Evolutionary conservation across 2,888 invertebrate species (phyloP).

Genomic region (Aleiodes testaceus): DNA sequence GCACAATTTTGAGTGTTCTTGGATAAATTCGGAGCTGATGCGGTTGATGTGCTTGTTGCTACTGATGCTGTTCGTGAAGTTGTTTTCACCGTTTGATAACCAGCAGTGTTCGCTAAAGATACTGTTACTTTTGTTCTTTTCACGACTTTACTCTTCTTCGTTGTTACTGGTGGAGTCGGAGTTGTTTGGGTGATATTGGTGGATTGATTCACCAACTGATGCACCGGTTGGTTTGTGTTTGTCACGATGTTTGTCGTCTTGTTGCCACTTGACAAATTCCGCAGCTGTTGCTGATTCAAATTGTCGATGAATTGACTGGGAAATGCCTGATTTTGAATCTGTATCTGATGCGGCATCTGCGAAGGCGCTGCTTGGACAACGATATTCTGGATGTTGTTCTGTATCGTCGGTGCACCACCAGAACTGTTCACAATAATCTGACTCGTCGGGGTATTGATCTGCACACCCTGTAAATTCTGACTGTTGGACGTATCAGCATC

Average conservation of each 20-base stretch:
- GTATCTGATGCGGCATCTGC: slow-evolving; percentile 71
- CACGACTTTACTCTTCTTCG: slow-evolving; percentile 67
- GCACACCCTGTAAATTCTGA: slow-evolving; percentile 69
- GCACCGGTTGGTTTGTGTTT: slow-evolving; percentile 1
- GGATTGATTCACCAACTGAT: slow-evolving; percentile 35
- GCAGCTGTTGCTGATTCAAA: slow-evolving; percentile 70
- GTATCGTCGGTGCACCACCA: slow-evolving; percentile 71
- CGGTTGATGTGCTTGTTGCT: slow-evolving; percentile 17
- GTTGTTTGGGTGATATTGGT: slow-evolving; percentile 29
- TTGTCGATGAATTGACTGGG: slow-evolving; percentile 71
- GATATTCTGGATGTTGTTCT: slow-evolving; percentile 71
- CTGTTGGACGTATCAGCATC: slow-evolving; percentile 65
- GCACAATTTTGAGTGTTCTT: slow-evolving; percentile 48
- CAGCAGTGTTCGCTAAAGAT: slow-evolving; percentile 58
- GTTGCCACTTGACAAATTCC: slow-evolving; percentile 63
- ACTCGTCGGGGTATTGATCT: slow-evolving; percentile 71
- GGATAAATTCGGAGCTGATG: slow-evolving; percentile 23
- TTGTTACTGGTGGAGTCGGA: slow-evolving; percentile 40
- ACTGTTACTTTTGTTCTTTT: slow-evolving; percentile 63
- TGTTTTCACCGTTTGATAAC: slow-evolving; percentile 60
- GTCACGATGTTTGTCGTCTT: slow-evolving; percentile 44
- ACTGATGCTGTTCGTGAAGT: slow-evolving; percentile 54
- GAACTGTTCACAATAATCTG: slow-evolving; percentile 72
- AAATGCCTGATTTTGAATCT: slow-evolving; percentile 70
- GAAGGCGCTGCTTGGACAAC: slow-evolving; percentile 71